Percentiles rank a stretch among this genome's conserved stretches.
These are phyloP conservation scores for Aurelia sp. DNA, from an alignment of 30 jellyfish, hydroid and myxozoan species.

Conservation along the genomic window DNA sequence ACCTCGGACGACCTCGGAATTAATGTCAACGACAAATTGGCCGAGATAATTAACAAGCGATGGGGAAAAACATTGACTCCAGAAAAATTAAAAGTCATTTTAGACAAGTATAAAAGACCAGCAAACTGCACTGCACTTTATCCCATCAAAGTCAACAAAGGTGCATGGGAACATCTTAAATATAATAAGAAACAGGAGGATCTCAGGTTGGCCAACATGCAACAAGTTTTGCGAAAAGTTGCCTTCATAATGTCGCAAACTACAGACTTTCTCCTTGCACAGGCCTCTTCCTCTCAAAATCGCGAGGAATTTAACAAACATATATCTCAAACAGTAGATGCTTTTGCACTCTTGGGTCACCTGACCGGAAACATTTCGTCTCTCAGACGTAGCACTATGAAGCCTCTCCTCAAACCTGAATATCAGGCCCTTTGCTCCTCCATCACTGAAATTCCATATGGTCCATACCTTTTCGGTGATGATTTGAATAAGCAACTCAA, in stretches of 20 bases:
- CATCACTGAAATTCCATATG: neutral
- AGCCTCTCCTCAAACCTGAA: constrained; percentile 10
- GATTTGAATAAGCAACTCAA: constrained; percentile 1
- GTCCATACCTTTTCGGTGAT: neutral
- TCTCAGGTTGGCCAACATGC: neutral
- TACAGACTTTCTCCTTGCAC: no score
- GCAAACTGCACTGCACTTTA: constrained; percentile 2
- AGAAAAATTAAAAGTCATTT: neutral
- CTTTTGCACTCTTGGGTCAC: neutral
- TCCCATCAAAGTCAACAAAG: constrained; percentile 47
- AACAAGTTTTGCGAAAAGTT: no score
- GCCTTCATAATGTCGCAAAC: no score
- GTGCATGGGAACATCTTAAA: constrained; percentile 20
- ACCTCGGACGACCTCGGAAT: constrained; percentile 13
- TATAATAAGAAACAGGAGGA: constrained; percentile 4
- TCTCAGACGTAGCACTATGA: constrained; percentile 1
- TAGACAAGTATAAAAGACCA: constrained; percentile 1
- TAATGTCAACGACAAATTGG: no score
- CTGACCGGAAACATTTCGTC: constrained; percentile 12
- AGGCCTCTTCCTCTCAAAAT: neutral
- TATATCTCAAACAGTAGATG: constrained; percentile 6
- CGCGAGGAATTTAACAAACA: neutral
- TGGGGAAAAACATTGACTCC: neutral
- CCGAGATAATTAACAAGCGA: no score
- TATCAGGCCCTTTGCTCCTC: constrained; percentile 26